These are phyloP conservation scores for Melanotaenia duboulayi DNA, from an alignment of 2,113 vertebrate species.

Conservation along the genomic window DNA sequence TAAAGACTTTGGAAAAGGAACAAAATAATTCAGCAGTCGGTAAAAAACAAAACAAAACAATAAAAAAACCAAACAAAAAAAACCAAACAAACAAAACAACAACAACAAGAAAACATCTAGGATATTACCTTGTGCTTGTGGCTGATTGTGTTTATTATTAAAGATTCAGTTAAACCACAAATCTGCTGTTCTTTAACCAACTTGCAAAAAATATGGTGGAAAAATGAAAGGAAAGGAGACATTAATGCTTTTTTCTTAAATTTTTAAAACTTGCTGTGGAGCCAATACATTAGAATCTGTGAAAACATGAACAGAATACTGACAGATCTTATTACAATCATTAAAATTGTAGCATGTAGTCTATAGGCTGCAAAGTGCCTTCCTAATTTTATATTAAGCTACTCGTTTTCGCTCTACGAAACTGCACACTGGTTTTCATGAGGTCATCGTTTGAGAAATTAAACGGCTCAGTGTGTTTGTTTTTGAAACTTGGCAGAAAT, in stretches of 20 bases:
- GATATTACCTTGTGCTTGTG: conserved; percentile 44
- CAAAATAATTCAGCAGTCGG: conserved; percentile 50
- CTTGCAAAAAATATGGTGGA: conserved; percentile 17
- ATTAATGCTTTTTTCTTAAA: conserved; percentile 1
- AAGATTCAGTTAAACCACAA: conserved; percentile 27
- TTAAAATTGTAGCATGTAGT: conserved; percentile 1
- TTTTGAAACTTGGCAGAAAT: conserved; percentile 21
- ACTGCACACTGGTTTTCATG: conserved; percentile 14
- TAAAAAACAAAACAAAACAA: conserved; percentile 22
- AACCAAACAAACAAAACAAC: conserved; percentile 25
- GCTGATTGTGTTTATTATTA: conserved; percentile 55
- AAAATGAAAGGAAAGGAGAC: conserved; percentile 23
- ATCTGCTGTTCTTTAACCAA: conserved; percentile 31
- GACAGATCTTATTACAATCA: neutral
- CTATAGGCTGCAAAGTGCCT: neutral
- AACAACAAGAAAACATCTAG: conserved; percentile 38
- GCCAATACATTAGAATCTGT: neutral
- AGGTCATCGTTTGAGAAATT: conserved; percentile 35
- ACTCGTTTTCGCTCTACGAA: neutral
- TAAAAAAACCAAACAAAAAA: too few species aligned
- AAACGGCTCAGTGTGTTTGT: conserved; percentile 13
- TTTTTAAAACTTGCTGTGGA: conserved; percentile 13
- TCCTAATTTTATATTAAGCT: neutral
- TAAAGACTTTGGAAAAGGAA: conserved; percentile 31
- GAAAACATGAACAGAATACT: neutral